Base-by-base conservation (phyloP, 2,797 vertebrate genomes). In the Alectoris magna region DNA sequence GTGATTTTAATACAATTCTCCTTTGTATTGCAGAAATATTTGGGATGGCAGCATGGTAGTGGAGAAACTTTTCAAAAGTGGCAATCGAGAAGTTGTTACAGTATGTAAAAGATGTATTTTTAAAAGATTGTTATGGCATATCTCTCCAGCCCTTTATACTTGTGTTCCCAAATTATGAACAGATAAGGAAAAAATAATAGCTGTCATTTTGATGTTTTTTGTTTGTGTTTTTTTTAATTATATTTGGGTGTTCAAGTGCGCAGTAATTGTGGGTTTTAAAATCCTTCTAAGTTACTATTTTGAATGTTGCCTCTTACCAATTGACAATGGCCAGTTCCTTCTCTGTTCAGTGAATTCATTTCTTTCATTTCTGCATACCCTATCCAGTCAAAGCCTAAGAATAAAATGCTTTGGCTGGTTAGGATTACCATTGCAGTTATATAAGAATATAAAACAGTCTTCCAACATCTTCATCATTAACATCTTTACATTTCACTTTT, bases 11-110 rank as follows among this genome's bases (percentile, higher is more conserved):
- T 36, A 55, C 9, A 86, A 38, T 91, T 38, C 67, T 69, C 1
- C 82, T 93, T 91, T 96, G 73, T 92, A 41, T 96, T 96, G 64
- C 97, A 99, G 99, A 96, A 99, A 99, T 96, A 99, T 99, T 95
- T 99, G 99, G 99, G 99, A 99, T 91, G 98, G 98, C 62, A 99
- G 99, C 93, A 98, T 99, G 76, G 98, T 98, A 34, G 96, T 98
- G 92, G 99, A 99, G 94, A 98, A 97, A 97, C 90, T 95, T 19
- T 98, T 99, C 79, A 98, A 97, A 97, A 99, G 98, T 93, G 98
- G 98, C 94, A 99, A 94, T 95, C 98, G 98, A 94, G 98, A 98
- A 46, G 96, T 98, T 88, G 97, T 87, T 87, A 98, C 99, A 96
- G 99, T 99, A 98, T 98, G 99, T 98, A 53, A 76, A 70, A 80